These are phyloP conservation scores for Psittacula echo DNA, from an alignment of 2,797 vertebrate species.

Conservation along the genomic window DNA sequence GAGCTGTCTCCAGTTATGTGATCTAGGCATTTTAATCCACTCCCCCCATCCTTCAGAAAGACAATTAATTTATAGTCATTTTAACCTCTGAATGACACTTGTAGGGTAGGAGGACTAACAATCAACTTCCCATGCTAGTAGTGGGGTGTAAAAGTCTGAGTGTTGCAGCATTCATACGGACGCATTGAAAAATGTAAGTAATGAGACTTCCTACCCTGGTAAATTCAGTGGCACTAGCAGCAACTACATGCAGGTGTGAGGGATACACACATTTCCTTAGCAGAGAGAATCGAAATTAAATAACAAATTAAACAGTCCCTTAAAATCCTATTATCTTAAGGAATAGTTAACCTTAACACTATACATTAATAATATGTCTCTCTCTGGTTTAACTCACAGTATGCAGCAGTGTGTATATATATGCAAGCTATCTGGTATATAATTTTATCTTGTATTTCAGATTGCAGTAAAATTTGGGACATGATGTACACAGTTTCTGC, in stretches of 20 bases:
- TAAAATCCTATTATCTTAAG: not conserved
- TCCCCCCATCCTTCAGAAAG: not conserved
- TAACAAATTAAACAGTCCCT: not conserved
- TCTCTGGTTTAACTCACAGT: not conserved
- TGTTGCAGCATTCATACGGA: not conserved
- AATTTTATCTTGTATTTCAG: not conserved
- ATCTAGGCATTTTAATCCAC: not conserved
- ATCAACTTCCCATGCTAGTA: constrained; percentile 45
- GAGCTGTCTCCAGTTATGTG: not conserved
- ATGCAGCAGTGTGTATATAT: too few relatives aligned
- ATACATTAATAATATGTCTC: not conserved
- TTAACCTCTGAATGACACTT: constrained; percentile 42
- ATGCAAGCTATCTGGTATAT: not conserved
- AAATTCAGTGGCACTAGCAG: not conserved
- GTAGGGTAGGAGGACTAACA: constrained; percentile 18
- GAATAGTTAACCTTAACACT: not conserved
- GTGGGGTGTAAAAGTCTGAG: not conserved
- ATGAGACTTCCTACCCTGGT: constrained; percentile 36
- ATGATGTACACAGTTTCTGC: not conserved
- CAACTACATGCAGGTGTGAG: not conserved
- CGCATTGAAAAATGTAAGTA: not conserved
- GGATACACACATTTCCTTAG: not conserved
- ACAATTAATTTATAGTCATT: constrained; percentile 52
- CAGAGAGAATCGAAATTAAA: not conserved
- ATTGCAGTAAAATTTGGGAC: not conserved